Evolutionary conservation across 2,113 vertebrate genomes (phyloP), one percentile per base, ranked within the genome.

Genomic region (Chascanopsetta lugubris): DNA sequence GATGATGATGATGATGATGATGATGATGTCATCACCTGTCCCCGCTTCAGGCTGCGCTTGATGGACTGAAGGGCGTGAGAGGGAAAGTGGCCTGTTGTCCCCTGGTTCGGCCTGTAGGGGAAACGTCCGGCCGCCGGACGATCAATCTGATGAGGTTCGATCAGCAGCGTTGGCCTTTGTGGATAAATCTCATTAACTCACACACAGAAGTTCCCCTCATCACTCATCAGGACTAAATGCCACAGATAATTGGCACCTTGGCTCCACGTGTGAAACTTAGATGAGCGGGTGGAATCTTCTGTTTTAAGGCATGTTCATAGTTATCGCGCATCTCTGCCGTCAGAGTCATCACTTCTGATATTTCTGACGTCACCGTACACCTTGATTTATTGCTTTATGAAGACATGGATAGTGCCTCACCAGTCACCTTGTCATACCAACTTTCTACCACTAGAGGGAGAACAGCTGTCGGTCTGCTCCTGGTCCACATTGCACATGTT

Each of bases 161-260:
- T 87, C 85, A 73, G 51, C 72, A 66, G 79, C 75, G 8, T 70
- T 82, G 89, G 84, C 88, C 85, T 91, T 90, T 90, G 63, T 80
- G 75, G 58, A 75, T 82, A 85, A 88, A 90, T 82, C 87, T 82
- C 78, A 90, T 90, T 90, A 89, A 75, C 69, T 61, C 45, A 58
- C 72, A 72, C 85, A 72, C 80, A 71, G 10, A 20, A 8, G 8
- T 3, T 17, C 17, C 42, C 42, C 42, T 9, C 20, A 54, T 82
- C 82, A 66, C 79, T 87, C 69, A 80, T 77, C 60, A 51, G 67
- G 66, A 72, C 86, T 78, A 84, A 89, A 90, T 89, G 85, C 84
- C 82, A 85, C 24, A 2, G 58, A 56, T 80, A 81, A 82, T 75
- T 75, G 69, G 61, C 62, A 72, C 78, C 69, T 80, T 66, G 82